Conservation (phyloP, 1,140 invertebrate species). For the Bactericera cockerelli region DNA sequence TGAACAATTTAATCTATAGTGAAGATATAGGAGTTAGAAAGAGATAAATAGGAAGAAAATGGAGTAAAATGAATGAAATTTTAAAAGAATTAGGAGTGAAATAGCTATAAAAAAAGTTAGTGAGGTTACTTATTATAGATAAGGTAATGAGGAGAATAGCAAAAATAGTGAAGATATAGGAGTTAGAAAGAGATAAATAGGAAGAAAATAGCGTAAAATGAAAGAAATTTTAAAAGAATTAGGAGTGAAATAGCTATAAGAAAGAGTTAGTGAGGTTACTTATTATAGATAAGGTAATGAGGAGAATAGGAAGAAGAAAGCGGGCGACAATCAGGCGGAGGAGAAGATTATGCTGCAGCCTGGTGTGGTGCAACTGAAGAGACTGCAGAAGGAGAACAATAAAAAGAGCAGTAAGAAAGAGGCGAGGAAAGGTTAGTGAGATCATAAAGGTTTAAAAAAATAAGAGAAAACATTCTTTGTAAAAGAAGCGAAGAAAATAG, state of each 20-base stretch:
- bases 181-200: no score
- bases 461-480: no score
- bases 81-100: neutral
- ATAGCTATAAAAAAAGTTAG: neutral
- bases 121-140: neutral
- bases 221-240: no score
- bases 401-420: slow-evolving; percentile 64
- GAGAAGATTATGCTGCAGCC: slow-evolving; percentile 45
- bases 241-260: neutral
- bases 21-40: no score
- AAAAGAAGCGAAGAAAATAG: no score
- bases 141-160: no score
- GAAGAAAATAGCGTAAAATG: no score
- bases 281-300: neutral
- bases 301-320: slow-evolving; percentile 27
- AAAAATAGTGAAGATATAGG: no score
- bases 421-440: slow-evolving; percentile 36
- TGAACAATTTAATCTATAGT: no score
- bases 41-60: no score
- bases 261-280: neutral
- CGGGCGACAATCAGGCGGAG: slow-evolving; percentile 25
- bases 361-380: slow-evolving; percentile 55
- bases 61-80: no score
- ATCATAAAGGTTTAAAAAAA: no score
- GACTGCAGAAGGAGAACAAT: slow-evolving; percentile 50